Evolutionary conservation across 2,113 vertebrate genomes (phyloP), one percentile per base, ranked within the genome.

Genomic region (Oncorhynchus keta): DNA sequence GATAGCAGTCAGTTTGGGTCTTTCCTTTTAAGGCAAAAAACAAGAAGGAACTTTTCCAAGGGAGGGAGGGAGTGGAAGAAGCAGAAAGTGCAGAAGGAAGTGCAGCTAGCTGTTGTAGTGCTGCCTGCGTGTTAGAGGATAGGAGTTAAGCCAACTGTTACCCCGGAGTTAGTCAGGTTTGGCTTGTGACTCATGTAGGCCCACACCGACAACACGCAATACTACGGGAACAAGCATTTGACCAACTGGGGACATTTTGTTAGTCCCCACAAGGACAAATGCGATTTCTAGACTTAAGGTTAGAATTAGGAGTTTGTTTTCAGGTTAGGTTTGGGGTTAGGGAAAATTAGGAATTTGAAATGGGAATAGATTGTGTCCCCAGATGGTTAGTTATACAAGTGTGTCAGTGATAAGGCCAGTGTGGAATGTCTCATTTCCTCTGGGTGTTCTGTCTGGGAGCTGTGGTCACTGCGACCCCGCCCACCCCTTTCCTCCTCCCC

Each of bases 1-100:
- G 93, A 93, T 91, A 93, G 85, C 83, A 93, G 92, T 89, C 87
- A 89, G 93, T 93, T 93, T 93, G 84, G 90, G 94, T 93, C 92
- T 94, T 90, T 18, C 20, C n/a, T 26, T 55, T 76, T 70, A 81
- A 5, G n/a, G 30, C 49, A 68, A 7, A 48, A 5, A 32, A 24
- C 61, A 26, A 68, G 66, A 26, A 68, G 66, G 66, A 35, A n/a
- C 67, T 20, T 35, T 68, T 68, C 67, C 67, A 39, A 30, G 1
- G 66, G 67, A 11, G 67, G 67, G 30, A 30, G 66, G 66, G 26
- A 30, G 14, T 22, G 66, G 66, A 39, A 35, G 28, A 26, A 68
- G 30, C 16, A 35, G 32, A 35, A 35, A 68, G 32, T 22, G 64
- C 2, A 67, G 16, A 67, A 16, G 65, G 28, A 16, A 68, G 66